Evolutionary conservation across 2,113 vertebrate genomes (phyloP).

Genomic region (Neolamprologus fasciatus): DNA sequence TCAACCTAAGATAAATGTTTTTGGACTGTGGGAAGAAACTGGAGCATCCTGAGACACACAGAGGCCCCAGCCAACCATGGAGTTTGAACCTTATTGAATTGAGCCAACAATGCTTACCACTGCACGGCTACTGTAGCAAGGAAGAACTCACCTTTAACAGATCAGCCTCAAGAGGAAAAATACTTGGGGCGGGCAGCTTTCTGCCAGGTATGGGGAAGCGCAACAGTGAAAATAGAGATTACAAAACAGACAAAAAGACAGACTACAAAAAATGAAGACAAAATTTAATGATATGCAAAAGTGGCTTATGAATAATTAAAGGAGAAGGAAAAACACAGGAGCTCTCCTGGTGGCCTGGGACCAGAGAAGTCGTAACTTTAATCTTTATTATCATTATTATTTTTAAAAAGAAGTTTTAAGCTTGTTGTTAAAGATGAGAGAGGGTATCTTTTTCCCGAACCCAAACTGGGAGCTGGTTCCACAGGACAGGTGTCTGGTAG

Average conservation of each 20-base stretch:
- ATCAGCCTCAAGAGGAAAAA: background rate
- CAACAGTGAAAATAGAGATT: background rate
- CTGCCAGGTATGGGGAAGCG: background rate
- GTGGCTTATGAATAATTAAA: background rate
- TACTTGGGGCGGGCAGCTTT: background rate
- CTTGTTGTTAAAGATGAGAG: background rate
- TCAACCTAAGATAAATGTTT: background rate
- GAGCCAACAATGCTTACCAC: background rate
- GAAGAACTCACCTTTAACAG: background rate
- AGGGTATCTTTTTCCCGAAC: background rate
- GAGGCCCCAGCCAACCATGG: background rate
- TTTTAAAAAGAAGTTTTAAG: background rate
- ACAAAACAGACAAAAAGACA: background rate
- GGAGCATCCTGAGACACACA: background rate
- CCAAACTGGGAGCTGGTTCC: background rate
- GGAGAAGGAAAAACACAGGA: background rate
- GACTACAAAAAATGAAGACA: background rate
- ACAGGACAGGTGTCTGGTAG: background rate
- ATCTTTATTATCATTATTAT: background rate
- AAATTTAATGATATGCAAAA: background rate
- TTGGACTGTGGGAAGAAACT: background rate
- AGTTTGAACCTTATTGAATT: background rate
- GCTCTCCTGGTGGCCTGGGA: background rate
- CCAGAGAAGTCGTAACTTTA: background rate
- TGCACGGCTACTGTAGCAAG: background rate